Evolutionary conservation across 1,140 invertebrate species (phyloP), one percentile per base, ranked within the genome.

Genomic region (Chrysopa pallens): DNA sequence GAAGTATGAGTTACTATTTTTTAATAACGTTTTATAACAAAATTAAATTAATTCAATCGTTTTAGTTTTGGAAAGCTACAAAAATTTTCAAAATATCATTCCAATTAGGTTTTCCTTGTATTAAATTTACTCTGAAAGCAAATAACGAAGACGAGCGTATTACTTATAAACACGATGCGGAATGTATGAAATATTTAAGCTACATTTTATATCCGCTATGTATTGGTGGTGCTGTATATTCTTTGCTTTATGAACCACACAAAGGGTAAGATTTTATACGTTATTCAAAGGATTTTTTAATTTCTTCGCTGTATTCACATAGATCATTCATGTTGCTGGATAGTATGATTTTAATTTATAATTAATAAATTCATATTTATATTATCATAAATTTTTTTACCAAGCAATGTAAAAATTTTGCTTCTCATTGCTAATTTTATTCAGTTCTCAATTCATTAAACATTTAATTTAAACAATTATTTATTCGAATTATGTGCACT

Each of bases 131-230:
- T 39, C 48, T 57, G 13, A 50, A 52, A 39, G 48, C 57, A 13
- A 63, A 62, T 41, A 68, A 68, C 31, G 68, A 70, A 15, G 78
- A 73, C 12, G 92, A 97, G 66, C 64, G 68, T 46, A 72, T 73
- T 55, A 96, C 92, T 4, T 75, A 84, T 50, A 63, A 76, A 50
- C 87, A 88, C 48, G 93, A 97, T 66, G 76, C 80, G 15, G 78
- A 95, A 63, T 82, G 80, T 43, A 89, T 96, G 89, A 72, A 72
- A 37, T 95, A 96, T 62, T 69, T 98, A 6, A 82, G 78, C 39
- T 91, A 89, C 61, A 46, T 97, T 8, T 63, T 98, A n/a, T 91
- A 92, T 67, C 94, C 94, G 15, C 63, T 98, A 8, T 84, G 88
- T 53, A 46, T 84, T 12, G 69, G 66, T 38, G 90, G 89, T 13